Evolutionary conservation across 2,888 invertebrate species (phyloP), one percentile per base, ranked within the genome.

Genomic region (Ceriagrion tenellum): DNA sequence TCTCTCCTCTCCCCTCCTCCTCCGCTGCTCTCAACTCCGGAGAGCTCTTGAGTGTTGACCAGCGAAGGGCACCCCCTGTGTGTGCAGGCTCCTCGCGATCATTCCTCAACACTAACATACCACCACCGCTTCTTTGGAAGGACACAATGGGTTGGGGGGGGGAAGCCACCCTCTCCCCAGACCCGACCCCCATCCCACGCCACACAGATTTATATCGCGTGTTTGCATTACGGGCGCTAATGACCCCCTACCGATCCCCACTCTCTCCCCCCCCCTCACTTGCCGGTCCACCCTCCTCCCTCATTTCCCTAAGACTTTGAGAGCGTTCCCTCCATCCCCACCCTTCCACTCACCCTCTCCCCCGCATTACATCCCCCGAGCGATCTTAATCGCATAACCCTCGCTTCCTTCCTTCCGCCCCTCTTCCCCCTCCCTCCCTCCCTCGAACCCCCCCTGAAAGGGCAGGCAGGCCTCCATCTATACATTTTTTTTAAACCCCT

Each of bases 221-320:
- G 69, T 93, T 93, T 93, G 93, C 93, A 93, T 93, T 93, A 93
- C 93, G 69, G 69, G 47, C 93, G 47, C 93, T 93, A 93, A 93
- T 93, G 93, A 93, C 93, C 69, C 69, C 93, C 91, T 91, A 35
- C 59, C 63, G 20, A 30, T 3, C 30, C 90, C 59, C 16, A n/a
- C n/a, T n/a, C n/a, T n/a, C 90, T 10, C 6, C 56, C 47, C 16
- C 35, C 59, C n/a, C 90, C 26, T 4, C 47, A 2, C 47, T 8
- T 47, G 4, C 8, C 47, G 47, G 47, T 26, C 69, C 69, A 12
- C 26, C 69, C 10, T 2, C 69, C 90, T 30, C 23, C 26, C 93
- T 59, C 91, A 81, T 81, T 81, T 81, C 81, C 81, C 81, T 81
- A 81, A 81, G 26, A 23, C 69, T n/a, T n/a, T 23, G 63, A 56